phyloP scores from a whole-genome alignment of 2,797 vertebrate species.

The Ataeniobius toweri region DNA sequence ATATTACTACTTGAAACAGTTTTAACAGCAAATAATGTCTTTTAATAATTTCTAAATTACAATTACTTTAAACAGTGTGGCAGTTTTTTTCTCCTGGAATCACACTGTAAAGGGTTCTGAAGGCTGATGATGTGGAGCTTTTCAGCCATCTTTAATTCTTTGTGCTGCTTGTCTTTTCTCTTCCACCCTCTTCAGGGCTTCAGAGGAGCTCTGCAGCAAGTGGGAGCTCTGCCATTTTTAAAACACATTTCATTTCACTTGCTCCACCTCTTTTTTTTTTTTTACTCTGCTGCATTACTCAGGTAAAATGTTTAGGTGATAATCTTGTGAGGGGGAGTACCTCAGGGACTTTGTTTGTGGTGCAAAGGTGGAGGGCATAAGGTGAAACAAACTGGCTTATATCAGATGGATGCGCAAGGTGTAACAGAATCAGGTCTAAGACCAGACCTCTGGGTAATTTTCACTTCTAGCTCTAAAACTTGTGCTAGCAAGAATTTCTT shows the following conservation, averaged over 20 bases:
- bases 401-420: slow-evolving; percentile 35
- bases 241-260: slow-evolving; percentile 74
- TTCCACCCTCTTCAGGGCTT: slow-evolving; percentile 45
- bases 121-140: slow-evolving; percentile 74
- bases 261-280: slow-evolving; percentile 55
- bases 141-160: slow-evolving; percentile 70
- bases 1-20: not conserved
- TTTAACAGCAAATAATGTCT: not conserved
- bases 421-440: slow-evolving; percentile 14
- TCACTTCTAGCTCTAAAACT: not conserved
- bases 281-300: slow-evolving; percentile 35
- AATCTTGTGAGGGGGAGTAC: slow-evolving; percentile 57
- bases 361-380: slow-evolving; percentile 8
- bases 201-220: slow-evolving; percentile 57
- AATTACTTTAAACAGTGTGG: not conserved
- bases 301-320: slow-evolving; percentile 53
- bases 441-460: too few relatives aligned
- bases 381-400: too few relatives aligned
- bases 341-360: slow-evolving; percentile 67
- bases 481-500: not conserved
- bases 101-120: slow-evolving; percentile 13
- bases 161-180: slow-evolving; percentile 55
- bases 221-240: slow-evolving; percentile 77
- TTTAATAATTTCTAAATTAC: not conserved
- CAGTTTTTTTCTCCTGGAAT: slow-evolving; percentile 10